Percentiles rank a stretch among this genome's conserved stretches.
These are phyloP conservation scores for Carterocephalus palaemon DNA, from an alignment of 2,888 invertebrate species.

Conservation along the genomic window DNA sequence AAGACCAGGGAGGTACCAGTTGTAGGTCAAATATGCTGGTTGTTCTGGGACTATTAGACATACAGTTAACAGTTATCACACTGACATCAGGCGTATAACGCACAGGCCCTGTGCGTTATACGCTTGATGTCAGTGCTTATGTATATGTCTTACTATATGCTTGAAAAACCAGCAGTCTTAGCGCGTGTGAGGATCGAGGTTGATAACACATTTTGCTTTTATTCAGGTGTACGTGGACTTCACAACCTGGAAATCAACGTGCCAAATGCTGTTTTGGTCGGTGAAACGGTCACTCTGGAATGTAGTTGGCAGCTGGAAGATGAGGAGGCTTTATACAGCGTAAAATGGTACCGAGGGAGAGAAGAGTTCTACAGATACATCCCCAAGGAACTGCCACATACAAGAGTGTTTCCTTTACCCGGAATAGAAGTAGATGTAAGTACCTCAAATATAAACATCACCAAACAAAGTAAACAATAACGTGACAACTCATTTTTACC, in stretches of 20 bases:
- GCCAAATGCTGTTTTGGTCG: constrained; percentile 84
- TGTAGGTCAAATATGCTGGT: no score
- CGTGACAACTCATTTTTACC: no score
- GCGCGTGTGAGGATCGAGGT: not conserved
- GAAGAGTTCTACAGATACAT: constrained; percentile 89
- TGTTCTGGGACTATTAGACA: no score
- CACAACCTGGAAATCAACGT: constrained; percentile 85
- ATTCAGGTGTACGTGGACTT: constrained; percentile 78
- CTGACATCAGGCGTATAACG: no score
- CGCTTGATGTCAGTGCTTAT: no score
- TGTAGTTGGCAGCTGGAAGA: constrained; percentile 87
- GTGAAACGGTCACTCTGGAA: constrained; percentile 85
- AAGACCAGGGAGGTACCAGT: no score
- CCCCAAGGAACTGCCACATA: constrained; percentile 87
- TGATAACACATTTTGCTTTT: constrained; percentile 1
- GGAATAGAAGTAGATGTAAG: constrained; percentile 87
- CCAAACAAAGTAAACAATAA: no score
- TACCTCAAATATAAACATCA: constrained; percentile 42
- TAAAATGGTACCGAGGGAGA: constrained; percentile 89
- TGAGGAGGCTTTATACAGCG: constrained; percentile 85
- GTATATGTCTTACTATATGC: no score
- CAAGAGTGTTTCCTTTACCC: constrained; percentile 84
- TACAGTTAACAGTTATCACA: no score
- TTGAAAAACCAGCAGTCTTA: no score
- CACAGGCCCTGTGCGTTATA: no score